These are phyloP conservation scores for Gavia stellata DNA, from an alignment of 2,113 vertebrate species.

Conservation along the genomic window DNA sequence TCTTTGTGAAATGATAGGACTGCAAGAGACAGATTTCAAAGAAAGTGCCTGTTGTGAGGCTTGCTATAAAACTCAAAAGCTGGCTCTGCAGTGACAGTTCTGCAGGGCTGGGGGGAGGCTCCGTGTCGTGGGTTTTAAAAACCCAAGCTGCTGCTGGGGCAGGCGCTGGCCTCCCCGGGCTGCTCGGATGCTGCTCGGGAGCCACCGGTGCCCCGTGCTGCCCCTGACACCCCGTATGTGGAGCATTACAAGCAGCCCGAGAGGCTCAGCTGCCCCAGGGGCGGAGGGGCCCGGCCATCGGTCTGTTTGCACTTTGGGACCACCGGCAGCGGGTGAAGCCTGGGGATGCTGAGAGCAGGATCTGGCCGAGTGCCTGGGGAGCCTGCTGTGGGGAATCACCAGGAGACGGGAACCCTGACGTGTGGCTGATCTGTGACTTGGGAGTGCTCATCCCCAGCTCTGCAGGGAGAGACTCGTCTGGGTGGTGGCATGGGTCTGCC, in stretches of 20 bases:
- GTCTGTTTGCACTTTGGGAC: accelerated
- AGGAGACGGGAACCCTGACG: neutral
- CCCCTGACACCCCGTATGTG: too few species aligned
- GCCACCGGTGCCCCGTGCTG: accelerated
- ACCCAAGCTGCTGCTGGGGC: neutral
- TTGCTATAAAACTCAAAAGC: neutral
- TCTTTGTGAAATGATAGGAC: neutral
- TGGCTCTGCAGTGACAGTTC: neutral
- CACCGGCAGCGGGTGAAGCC: neutral
- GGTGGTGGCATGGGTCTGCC: too few species aligned
- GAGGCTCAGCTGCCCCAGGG: neutral
- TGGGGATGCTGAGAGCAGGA: neutral
- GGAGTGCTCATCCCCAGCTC: too few species aligned
- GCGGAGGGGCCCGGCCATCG: accelerated
- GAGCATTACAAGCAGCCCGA: neutral
- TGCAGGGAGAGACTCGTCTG: accelerated
- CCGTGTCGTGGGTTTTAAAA: accelerated
- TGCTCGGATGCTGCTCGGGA: accelerated
- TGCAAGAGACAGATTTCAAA: neutral
- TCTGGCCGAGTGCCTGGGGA: accelerated
- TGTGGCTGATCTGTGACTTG: neutral
- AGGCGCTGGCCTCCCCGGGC: accelerated
- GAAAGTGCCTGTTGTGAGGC: neutral
- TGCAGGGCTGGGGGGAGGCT: accelerated
- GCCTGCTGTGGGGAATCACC: neutral